These are phyloP conservation scores for Elymnias hypermnestra DNA, from an alignment of 1,140 invertebrate species.

Conservation along the genomic window DNA sequence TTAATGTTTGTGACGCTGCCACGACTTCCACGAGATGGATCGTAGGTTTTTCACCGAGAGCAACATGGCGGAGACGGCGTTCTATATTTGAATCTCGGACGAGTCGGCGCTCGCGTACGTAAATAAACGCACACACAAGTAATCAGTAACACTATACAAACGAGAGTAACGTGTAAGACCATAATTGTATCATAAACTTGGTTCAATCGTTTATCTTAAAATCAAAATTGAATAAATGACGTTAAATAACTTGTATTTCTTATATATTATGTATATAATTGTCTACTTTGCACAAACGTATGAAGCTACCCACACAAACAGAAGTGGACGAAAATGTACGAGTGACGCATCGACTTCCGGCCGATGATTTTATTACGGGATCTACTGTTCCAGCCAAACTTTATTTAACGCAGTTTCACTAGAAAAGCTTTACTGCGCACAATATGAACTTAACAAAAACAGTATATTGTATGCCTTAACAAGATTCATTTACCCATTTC, in stretches of 20 bases:
- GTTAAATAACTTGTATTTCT: not conserved
- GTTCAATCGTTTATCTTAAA: constrained; percentile 28
- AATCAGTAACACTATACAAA: constrained; percentile 71
- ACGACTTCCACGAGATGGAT: constrained; percentile 52
- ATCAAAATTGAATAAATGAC: constrained; percentile 3
- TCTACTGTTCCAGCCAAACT: constrained; percentile 59
- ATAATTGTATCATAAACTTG: constrained; percentile 29
- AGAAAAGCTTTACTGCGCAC: constrained; percentile 3
- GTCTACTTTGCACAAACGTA: constrained; percentile 33
- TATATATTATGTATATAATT: constrained; percentile 27
- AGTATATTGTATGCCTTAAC: no score
- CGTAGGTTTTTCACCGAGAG: constrained; percentile 72
- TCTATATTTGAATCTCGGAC: constrained; percentile 75
- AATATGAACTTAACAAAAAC: no score
- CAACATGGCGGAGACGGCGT: constrained; percentile 73
- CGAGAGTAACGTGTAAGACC: constrained; percentile 40
- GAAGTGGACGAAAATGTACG: constrained; percentile 63
- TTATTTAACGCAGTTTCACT: constrained; percentile 16
- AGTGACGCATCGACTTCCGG: constrained; percentile 73
- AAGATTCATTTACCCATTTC: no score
- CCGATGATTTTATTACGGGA: constrained; percentile 72
- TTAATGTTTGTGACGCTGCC: constrained; percentile 47
- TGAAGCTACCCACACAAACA: constrained; percentile 53
- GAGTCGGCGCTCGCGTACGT: constrained; percentile 74
- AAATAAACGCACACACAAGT: constrained; percentile 74